Evolutionary conservation across 2,113 vertebrate genomes (phyloP).

Genomic region (Oenanthe melanoleuca): DNA sequence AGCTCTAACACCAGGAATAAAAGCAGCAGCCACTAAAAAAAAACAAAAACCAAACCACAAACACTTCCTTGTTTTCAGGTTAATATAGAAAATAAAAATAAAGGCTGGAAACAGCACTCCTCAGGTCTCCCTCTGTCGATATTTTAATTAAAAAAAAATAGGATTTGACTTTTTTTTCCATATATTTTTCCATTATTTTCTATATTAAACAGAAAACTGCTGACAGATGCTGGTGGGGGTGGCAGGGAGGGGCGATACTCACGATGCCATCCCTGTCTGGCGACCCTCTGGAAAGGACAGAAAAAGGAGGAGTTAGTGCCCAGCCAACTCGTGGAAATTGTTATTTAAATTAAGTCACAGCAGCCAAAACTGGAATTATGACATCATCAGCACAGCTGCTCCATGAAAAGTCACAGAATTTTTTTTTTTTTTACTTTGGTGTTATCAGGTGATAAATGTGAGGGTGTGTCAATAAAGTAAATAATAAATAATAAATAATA

Average conservation of each 20-base stretch:
- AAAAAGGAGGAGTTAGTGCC: neutral
- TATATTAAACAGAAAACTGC: neutral
- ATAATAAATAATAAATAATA: too few relatives aligned
- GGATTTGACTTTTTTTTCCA: accelerated
- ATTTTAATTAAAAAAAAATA: neutral
- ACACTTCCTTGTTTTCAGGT: neutral
- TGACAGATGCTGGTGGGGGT: neutral
- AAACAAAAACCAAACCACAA: neutral
- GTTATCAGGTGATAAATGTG: too few relatives aligned
- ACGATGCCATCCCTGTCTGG: slow-evolving; percentile 93
- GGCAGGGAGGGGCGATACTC: slow-evolving; percentile 72
- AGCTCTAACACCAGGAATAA: neutral
- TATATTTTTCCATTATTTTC: neutral
- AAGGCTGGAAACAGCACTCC: neutral
- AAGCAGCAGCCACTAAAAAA: slow-evolving; percentile 27
- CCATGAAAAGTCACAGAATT: accelerated
- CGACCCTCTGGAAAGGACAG: slow-evolving; percentile 84
- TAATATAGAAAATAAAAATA: slow-evolving; percentile 55
- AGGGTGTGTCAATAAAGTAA: too few relatives aligned
- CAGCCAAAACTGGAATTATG: accelerated
- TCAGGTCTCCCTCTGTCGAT: accelerated
- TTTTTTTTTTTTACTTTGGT: accelerated
- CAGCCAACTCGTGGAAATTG: accelerated
- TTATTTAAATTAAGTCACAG: accelerated
- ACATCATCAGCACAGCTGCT: accelerated